Evolutionary conservation across 2,888 invertebrate species (phyloP).

Genomic region (Parnassius smintheus): DNA sequence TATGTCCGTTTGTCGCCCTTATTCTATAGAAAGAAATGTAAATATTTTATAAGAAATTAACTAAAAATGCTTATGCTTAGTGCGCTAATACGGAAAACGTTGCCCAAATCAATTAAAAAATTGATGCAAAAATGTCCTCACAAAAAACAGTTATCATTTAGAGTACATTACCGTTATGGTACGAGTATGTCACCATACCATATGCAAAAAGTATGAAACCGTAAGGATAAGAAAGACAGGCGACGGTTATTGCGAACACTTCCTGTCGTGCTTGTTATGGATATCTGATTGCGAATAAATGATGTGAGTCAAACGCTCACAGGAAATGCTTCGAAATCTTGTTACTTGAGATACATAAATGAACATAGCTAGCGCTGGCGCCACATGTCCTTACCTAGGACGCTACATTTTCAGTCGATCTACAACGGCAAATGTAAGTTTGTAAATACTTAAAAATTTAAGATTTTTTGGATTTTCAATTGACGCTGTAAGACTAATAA

Average conservation of each 20-base stretch:
- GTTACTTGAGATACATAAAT: conserved; percentile 44
- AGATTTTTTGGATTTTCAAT: too few species aligned
- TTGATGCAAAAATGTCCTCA: conserved; percentile 3
- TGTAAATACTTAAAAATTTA: too few species aligned
- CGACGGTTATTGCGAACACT: conserved; percentile 32
- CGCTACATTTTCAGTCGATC: too few species aligned
- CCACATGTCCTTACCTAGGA: conserved; percentile 35
- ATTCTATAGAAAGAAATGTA: too few species aligned
- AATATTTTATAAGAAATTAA: too few species aligned
- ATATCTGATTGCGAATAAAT: conserved; percentile 49
- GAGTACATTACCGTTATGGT: conserved; percentile 8
- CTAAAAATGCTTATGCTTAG: too few species aligned
- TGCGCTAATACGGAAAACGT: too few species aligned
- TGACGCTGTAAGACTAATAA: too few species aligned
- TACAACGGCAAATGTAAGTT: too few species aligned
- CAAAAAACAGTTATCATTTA: conserved; percentile 11
- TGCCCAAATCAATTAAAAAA: too few species aligned
- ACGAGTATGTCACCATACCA: conserved; percentile 6
- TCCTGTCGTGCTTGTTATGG: conserved; percentile 44
- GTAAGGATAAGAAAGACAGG: conserved; percentile 24
- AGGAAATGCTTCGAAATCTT: conserved; percentile 46
- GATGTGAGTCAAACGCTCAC: conserved; percentile 40
- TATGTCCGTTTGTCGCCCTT: too few species aligned
- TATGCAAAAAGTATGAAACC: conserved; percentile 24
- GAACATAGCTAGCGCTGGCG: conserved; percentile 34